A percentile compares a stretch with the other conserved stretches of the same genome.
Evolutionary conservation across 2,113 vertebrate genomes (phyloP).

Genomic region (Polypterus senegalus): DNA sequence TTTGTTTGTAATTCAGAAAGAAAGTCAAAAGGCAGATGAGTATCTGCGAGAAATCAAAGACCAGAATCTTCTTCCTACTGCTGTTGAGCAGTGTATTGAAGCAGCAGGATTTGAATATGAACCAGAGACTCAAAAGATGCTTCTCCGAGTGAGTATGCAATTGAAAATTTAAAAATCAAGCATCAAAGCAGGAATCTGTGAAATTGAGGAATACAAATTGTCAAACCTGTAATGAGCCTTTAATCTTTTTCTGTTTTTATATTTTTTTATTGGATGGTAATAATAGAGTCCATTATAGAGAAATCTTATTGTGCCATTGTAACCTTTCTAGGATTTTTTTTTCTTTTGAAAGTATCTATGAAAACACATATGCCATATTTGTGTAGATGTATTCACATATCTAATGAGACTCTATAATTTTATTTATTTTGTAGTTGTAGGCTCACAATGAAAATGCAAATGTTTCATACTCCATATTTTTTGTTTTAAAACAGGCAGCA

Average conservation of each 20-base stretch:
- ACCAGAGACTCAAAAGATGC: conserved; percentile 70
- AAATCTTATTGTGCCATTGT: background rate
- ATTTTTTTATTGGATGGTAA: background rate
- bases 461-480: accelerated
- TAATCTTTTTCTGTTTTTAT: background rate
- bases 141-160: conserved; percentile 62
- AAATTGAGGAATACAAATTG: background rate
- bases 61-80: conserved; percentile 67
- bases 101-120: conserved; percentile 77
- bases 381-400: too few relatives aligned
- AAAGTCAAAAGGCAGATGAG: conserved; percentile 91
- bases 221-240: background rate
- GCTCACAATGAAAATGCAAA: too few relatives aligned
- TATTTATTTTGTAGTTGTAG: too few relatives aligned
- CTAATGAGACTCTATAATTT: too few relatives aligned
- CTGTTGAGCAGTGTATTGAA: conserved; percentile 79
- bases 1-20: conserved; percentile 53
- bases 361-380: too few relatives aligned
- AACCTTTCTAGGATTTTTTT: background rate
- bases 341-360: background rate
- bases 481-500: conserved; percentile 43
- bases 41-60: conserved; percentile 92
- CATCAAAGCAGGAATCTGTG: background rate
- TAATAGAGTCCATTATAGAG: background rate
- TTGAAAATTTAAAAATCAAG: too few relatives aligned